Base-by-base conservation (phyloP, 2,888 invertebrate species). In the Lasioglossum zephyrum region DNA sequence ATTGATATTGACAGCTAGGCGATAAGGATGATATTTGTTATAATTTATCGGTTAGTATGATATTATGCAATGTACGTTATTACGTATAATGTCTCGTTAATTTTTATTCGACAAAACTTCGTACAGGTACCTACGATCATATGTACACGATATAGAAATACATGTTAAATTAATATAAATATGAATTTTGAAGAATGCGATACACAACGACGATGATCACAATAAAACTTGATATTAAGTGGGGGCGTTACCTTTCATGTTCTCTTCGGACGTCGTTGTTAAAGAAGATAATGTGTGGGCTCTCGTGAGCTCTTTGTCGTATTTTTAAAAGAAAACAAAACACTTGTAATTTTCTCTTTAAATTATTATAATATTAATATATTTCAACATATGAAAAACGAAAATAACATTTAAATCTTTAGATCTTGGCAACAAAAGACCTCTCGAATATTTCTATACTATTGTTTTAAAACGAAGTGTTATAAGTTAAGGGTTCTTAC, bases 11-110 rank as follows among this genome's bases (percentile, higher is more conserved):
- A 49, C 22, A 41, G 36, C 39, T 82, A 82, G 73, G 39, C n/a
- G 9, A 49, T 80, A 78, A 49, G 77, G 73, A 81, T 79, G 63
- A 60, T 77, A 60, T 77, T 77, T 84, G 69, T 90, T 86, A 75
- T 70, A 72, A 79, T 84, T 84, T 81, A 84, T 77, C 66, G 53
- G 66, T 73, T 57, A 73, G 39, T 53, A 80, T 5, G 53, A 73
- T 78, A 76, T 88, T 82, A 77, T 78, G 69, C 53, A 84, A 77
- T 49, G 75, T 81, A 84, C 84, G 77, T 53, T 31, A 22, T n/a
- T 77, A 83, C 82, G 39, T 87, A 80, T 82, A 87, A 79, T 82
- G 73, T 90, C 85, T 91, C 86, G 84, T 90, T 85, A 87, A 87
- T 22, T 84, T 88, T 90, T 88, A 88, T 87, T 88, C 84, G 81